phyloP scores from a whole-genome alignment of 1,140 invertebrate species.

The Eueides isabella region DNA sequence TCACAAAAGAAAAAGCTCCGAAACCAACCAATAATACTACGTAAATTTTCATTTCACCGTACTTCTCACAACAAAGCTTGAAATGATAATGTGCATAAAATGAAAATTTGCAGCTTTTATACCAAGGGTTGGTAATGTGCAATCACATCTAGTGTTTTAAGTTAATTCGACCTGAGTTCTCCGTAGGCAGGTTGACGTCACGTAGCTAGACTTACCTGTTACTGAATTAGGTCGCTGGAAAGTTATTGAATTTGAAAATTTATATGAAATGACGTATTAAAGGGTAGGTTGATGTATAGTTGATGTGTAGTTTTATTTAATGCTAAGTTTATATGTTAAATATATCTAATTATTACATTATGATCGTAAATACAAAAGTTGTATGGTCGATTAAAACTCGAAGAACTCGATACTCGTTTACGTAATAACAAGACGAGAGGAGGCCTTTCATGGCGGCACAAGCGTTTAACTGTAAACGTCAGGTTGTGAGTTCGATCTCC shows the following conservation, averaged over 20 bases:
- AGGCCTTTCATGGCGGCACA: too few relatives aligned
- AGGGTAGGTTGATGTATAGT: neutral
- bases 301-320: neutral
- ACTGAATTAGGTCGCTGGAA: conserved; percentile 8
- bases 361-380: too few relatives aligned
- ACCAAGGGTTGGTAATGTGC: conserved; percentile 1
- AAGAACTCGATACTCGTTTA: too few relatives aligned
- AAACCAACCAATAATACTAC: neutral
- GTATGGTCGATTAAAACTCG: too few relatives aligned
- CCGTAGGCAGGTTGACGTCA: conserved; percentile 10
- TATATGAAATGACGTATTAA: neutral
- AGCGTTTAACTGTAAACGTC: too few relatives aligned
- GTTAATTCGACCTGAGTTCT: conserved; percentile 9
- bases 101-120: conserved; percentile 1
- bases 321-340: too few relatives aligned
- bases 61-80: neutral
- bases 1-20: neutral
- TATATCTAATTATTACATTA: too few relatives aligned
- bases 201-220: neutral
- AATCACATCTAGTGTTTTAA: conserved; percentile 6
- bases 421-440: too few relatives aligned
- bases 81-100: conserved; percentile 1
- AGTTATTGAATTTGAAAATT: conserved; percentile 10
- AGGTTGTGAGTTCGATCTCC: too few relatives aligned
- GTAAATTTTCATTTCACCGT: neutral